These are phyloP conservation scores for Microcebus murinus DNA, from an alignment of 2,113 vertebrate genomes.

Conservation along the genomic window DNA sequence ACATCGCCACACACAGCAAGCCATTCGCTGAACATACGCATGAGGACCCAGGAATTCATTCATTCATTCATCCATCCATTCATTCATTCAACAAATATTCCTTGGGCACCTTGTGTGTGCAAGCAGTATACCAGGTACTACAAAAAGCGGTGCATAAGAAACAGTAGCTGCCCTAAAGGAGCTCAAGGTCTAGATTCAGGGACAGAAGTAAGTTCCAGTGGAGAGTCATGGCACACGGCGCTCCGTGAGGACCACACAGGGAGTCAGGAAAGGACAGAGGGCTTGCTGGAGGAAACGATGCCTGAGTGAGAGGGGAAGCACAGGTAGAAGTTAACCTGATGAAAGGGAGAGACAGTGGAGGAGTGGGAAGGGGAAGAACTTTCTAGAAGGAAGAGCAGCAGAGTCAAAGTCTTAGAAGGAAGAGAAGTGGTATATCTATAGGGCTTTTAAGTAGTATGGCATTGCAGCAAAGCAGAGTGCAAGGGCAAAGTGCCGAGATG, in stretches of 20 bases:
- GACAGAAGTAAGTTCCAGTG: background rate
- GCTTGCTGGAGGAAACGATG: background rate
- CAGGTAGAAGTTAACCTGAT: background rate
- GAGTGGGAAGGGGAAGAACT: background rate
- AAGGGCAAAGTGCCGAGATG: background rate
- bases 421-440: background rate
- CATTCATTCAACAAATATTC: background rate
- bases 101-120: background rate
- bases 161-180: background rate
- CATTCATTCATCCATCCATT: background rate
- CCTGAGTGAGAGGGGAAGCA: background rate
- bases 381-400: background rate
- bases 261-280: background rate
- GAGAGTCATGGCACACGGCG: background rate
- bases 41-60: background rate
- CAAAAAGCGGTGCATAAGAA: background rate
- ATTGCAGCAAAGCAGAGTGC: background rate
- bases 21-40: background rate
- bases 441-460: background rate
- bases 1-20: background rate
- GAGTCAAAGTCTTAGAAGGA: background rate
- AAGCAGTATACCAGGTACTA: too few relatives aligned
- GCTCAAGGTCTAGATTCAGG: background rate
- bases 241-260: background rate
- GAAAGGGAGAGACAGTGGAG: rapidly evolving